phyloP scores from a whole-genome alignment of 2,888 invertebrate genomes.

The Schrankia costaestrigalis region DNA sequence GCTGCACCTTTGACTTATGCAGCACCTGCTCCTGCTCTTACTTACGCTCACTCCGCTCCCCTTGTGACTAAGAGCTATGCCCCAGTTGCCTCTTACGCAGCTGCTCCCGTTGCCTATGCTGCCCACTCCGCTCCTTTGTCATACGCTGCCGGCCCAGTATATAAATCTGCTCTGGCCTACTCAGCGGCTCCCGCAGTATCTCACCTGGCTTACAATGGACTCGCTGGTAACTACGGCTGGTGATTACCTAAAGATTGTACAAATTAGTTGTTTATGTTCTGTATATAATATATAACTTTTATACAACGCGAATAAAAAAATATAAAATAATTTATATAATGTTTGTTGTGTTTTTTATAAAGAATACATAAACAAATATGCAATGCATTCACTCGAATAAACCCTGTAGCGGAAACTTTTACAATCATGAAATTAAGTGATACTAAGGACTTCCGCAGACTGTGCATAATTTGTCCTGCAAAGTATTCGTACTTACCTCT shows the following conservation, averaged over 20 bases:
- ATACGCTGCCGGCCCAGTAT: conserved; percentile 47
- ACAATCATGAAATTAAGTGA: too few species aligned
- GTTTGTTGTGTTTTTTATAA: neutral
- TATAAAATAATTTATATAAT: conserved; percentile 27
- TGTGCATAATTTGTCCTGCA: too few species aligned
- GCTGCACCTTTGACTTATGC: conserved; percentile 49
- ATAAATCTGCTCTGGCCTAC: conserved; percentile 70
- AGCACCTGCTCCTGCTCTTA: conserved; percentile 41
- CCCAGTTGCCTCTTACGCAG: conserved; percentile 53
- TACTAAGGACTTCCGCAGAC: too few species aligned
- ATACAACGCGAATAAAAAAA: conserved; percentile 64
- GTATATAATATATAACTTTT: conserved; percentile 58
- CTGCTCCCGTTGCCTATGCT: conserved; percentile 55
- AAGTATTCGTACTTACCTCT: too few species aligned
- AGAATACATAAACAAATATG: conserved; percentile 1
- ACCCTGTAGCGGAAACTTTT: too few species aligned
- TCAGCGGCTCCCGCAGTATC: conserved; percentile 81
- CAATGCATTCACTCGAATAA: too few species aligned
- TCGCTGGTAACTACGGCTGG: conserved; percentile 83
- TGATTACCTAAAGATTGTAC: conserved; percentile 66
- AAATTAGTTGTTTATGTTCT: conserved; percentile 60
- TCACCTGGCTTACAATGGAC: conserved; percentile 83
- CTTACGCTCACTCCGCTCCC: conserved; percentile 36
- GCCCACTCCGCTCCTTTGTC: conserved; percentile 43
- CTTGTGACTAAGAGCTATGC: conserved; percentile 52